Base-by-base conservation (phyloP, 2,113 vertebrate genomes). In the Charadrius vociferus region DNA sequence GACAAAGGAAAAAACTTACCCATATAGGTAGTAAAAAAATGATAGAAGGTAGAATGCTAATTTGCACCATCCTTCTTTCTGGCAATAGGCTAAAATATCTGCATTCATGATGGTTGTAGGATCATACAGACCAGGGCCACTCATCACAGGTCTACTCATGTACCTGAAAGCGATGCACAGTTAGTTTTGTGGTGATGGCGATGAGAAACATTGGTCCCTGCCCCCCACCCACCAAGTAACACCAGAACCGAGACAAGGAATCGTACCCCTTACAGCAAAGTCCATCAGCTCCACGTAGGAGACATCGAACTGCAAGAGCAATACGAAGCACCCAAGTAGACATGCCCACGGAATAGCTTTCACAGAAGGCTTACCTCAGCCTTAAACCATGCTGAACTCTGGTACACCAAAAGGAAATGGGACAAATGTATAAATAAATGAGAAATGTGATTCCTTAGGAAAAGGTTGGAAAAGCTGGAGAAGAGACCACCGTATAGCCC, bases 61-160 rank as follows among this genome's bases (percentile, higher is more conserved):
- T 97, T 99, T 99, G 98, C 99, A 99, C 99, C 99, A 99, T 97
- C 99, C 99, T 97, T 99, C 99, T 97, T 99, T 99, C 98, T 99
- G 99, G 99, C 99, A 99, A 97, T 99, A 99, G 14, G 99, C 99
- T 98, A 99, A 97, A 97, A 99, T 99, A 96, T 99, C 99, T 79
- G 99, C 99, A 23, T 99, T 99, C 99, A 99, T 99, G 98, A 99
- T 99, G 96, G 99, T 99, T 9, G 99, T 99, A 2, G 99, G 99
- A 90, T 99, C 99, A 52, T 99, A 99, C 45, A 99, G 99, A 70
- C 99, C 99, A 6, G 99, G 99, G 81, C 99, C 98, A 34, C 99
- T 99, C 99, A 99, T 99, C 97, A 99, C 99, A 8, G 99, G 99
- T 95, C 99, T 98, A 92, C 99, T 99, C 99, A 98, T 99, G 94